phyloP scores from a whole-genome alignment of 2,113 vertebrate genomes.

The Nothobranchius kuhntae region DNA sequence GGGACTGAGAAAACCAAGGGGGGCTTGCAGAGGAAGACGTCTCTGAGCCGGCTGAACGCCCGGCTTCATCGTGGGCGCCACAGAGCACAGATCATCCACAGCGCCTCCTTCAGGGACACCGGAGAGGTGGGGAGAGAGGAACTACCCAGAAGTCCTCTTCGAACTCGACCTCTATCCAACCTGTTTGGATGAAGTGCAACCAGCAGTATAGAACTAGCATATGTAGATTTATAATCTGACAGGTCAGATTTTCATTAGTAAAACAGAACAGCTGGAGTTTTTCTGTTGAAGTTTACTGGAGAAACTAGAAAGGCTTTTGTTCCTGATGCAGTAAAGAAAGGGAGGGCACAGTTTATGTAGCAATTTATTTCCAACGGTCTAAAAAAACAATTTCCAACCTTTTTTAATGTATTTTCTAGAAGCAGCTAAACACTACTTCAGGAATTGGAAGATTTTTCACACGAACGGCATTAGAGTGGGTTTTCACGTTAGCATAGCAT shows the following conservation, averaged over 20 bases:
- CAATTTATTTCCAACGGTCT: constrained; percentile 4
- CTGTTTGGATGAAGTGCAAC: constrained; percentile 86
- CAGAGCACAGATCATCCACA: constrained; percentile 93
- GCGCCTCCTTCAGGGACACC: constrained; percentile 84
- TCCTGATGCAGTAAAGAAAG: constrained; percentile 29
- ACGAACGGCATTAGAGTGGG: neutral
- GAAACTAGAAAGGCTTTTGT: constrained; percentile 1
- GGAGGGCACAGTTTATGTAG: constrained; percentile 9
- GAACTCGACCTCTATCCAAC: constrained; percentile 90
- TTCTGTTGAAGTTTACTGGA: constrained; percentile 8
- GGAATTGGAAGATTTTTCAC: neutral
- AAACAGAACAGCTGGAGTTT: neutral
- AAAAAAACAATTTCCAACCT: neutral
- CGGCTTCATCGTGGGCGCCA: constrained; percentile 89
- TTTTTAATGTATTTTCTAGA: neutral
- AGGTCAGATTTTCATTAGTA: constrained; percentile 27
- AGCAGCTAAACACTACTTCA: constrained; percentile 6
- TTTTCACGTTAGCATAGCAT: constrained; percentile 12
- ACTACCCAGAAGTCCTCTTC: constrained; percentile 80
- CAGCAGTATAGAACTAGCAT: constrained; percentile 4
- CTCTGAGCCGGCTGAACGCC: constrained; percentile 85
- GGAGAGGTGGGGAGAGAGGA: constrained; percentile 84
- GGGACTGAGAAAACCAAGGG: constrained; percentile 70
- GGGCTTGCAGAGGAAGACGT: constrained; percentile 83
- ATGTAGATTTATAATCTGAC: constrained; percentile 24